A percentile compares a stretch with the other conserved stretches of the same genome.
These are phyloP conservation scores for Phymastichus coffea DNA, from an alignment of 1,140 invertebrate genomes.

Conservation along the genomic window DNA sequence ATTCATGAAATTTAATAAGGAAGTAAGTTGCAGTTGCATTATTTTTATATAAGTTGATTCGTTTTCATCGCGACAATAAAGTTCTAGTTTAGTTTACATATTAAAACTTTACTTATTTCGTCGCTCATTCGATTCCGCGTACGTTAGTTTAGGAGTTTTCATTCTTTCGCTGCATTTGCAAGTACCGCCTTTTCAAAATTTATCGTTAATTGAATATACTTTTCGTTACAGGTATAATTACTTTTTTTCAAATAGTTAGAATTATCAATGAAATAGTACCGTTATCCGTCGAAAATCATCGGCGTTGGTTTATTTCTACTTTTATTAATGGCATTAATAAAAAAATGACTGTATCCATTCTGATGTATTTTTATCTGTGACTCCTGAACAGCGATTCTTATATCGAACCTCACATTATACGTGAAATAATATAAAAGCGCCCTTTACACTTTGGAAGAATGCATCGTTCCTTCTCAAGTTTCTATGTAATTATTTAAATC, in stretches of 20 bases:
- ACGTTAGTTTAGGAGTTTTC: constrained; percentile 23
- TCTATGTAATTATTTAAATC: constrained; percentile 6
- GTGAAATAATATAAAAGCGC: constrained; percentile 13
- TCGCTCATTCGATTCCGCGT: background rate
- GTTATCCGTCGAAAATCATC: constrained; percentile 33
- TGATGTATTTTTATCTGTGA: constrained; percentile 4
- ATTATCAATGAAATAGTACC: constrained; percentile 45
- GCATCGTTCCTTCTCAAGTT: constrained; percentile 1
- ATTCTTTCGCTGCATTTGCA: constrained; percentile 9
- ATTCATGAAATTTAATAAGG: constrained; percentile 12
- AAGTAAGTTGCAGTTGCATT: background rate
- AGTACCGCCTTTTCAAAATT: constrained; percentile 29
- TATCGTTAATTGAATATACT: constrained; percentile 37
- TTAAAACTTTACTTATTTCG: constrained; percentile 17
- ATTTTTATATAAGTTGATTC: constrained; percentile 16
- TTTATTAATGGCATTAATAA: constrained; percentile 19
- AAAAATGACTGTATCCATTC: too few species aligned
- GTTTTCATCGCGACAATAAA: constrained; percentile 6
- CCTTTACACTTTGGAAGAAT: constrained; percentile 7
- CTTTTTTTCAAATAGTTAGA: constrained; percentile 32
- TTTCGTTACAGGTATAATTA: constrained; percentile 33
- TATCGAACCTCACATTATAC: constrained; percentile 21
- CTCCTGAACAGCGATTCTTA: constrained; percentile 5
- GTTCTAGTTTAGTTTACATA: background rate
- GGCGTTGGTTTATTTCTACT: constrained; percentile 34